Conservation (phyloP, 2,113 vertebrate species). For the Herpailurus yagouaroundi region DNA sequence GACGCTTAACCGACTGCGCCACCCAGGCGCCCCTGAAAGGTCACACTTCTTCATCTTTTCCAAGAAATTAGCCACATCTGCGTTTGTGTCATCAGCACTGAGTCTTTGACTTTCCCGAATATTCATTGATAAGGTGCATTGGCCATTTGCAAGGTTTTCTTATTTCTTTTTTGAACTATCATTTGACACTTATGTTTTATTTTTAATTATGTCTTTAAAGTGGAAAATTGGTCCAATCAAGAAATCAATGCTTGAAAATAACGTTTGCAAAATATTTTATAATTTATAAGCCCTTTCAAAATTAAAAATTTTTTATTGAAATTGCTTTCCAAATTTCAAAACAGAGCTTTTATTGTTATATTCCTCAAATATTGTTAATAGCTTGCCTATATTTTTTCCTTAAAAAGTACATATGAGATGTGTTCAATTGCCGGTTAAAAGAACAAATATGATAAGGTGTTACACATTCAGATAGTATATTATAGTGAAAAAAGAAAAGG, state of each 20-base stretch:
- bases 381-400: not conserved
- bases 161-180: not conserved
- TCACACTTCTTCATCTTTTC: not conserved
- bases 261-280: not conserved
- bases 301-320: not conserved
- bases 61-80: not conserved
- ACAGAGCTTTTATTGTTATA: not conserved
- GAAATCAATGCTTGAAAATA: not conserved
- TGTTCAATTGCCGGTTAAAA: not conserved
- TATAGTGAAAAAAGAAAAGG: not conserved
- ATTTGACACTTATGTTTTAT: not conserved
- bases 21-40: too few species aligned
- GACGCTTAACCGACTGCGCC: too few species aligned
- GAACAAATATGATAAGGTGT: not conserved
- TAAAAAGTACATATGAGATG: not conserved
- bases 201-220: not conserved
- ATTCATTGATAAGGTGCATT: not conserved
- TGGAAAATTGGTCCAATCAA: not conserved
- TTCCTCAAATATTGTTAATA: not conserved
- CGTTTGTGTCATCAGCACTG: not conserved
- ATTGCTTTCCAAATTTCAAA: not conserved
- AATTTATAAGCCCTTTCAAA: not conserved
- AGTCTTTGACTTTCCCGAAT: not conserved
- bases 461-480: not conserved
- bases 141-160: not conserved